A percentile compares a stretch with the other conserved stretches of the same genome.
Conservation (phyloP, 2,797 vertebrate species). For the Poliocrania exsul region DNA sequence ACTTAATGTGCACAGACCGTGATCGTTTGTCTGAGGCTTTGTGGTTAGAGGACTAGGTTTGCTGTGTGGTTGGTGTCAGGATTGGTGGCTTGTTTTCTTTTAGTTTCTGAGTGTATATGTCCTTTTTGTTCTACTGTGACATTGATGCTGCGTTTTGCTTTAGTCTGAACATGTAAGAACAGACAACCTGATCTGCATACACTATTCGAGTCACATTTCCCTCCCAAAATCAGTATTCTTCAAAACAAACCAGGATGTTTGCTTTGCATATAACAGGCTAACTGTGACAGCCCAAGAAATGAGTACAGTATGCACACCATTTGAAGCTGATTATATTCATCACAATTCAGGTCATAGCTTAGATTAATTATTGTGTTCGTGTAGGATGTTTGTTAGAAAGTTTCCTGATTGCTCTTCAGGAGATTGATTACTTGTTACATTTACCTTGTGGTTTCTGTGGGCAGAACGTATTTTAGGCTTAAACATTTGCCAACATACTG, state of each 20-base stretch:
- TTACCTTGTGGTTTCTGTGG: slow-evolving; percentile 76
- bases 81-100: not conserved
- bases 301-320: slow-evolving; percentile 40
- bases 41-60: not conserved
- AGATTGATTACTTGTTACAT: slow-evolving; percentile 78
- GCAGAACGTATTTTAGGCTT: slow-evolving; percentile 69
- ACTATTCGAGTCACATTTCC: slow-evolving; percentile 32
- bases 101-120: not conserved
- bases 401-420: slow-evolving; percentile 74
- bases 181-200: slow-evolving; percentile 9
- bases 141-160: slow-evolving; percentile 50
- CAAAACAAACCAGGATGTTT: slow-evolving; percentile 44
- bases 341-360: slow-evolving; percentile 72
- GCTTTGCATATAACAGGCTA: slow-evolving; percentile 20
- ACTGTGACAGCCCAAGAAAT: slow-evolving; percentile 45
- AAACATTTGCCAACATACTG: slow-evolving; percentile 48
- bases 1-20: not conserved
- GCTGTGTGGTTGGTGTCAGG: not conserved
- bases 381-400: slow-evolving; percentile 74
- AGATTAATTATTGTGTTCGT: slow-evolving; percentile 82
- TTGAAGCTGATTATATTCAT: slow-evolving; percentile 71
- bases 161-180: slow-evolving; percentile 46
- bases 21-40: not conserved
- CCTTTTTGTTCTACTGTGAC: slow-evolving; percentile 56
- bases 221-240: slow-evolving; percentile 66